A percentile compares a stretch with the other conserved stretches of the same genome.
phyloP scores from a whole-genome alignment of 2,113 vertebrate genomes.

The Agapornis roseicollis region DNA sequence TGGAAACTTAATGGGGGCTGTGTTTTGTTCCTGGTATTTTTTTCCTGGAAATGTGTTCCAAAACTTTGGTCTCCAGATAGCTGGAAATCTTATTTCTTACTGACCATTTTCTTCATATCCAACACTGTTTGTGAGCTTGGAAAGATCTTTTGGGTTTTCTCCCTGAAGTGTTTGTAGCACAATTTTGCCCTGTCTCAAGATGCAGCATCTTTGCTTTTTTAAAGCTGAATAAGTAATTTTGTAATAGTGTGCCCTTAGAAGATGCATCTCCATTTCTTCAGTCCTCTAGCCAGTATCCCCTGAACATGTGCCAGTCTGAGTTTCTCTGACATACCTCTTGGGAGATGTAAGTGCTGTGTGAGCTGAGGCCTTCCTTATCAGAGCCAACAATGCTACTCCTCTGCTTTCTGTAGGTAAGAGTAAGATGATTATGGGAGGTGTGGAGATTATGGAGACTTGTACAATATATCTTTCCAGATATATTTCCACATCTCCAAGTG shows the following conservation, averaged over 20 bases:
- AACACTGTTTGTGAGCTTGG: not conserved
- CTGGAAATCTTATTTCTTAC: not conserved
- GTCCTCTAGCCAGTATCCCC: not conserved
- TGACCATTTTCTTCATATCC: not conserved
- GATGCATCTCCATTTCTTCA: not conserved
- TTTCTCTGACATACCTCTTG: not conserved
- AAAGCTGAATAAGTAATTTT: not conserved
- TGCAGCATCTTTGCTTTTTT: not conserved
- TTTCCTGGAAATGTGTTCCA: not conserved
- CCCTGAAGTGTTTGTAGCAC: not conserved
- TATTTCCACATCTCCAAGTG: fast-evolving
- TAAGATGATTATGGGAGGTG: not conserved
- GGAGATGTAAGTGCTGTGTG: not conserved
- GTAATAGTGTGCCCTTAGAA: not conserved
- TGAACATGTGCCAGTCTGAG: not conserved
- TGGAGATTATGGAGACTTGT: not conserved
- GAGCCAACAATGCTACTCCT: not conserved
- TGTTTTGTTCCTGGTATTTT: not conserved
- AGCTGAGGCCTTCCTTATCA: not conserved
- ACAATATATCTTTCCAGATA: not conserved
- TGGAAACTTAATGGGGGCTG: not conserved
- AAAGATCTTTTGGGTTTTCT: not conserved
- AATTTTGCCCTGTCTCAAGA: not conserved
- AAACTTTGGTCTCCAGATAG: not conserved
- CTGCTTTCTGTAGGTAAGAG: not conserved